Evolutionary conservation across 1,140 invertebrate genomes (phyloP).

Genomic region (Pachypsylla venusta): DNA sequence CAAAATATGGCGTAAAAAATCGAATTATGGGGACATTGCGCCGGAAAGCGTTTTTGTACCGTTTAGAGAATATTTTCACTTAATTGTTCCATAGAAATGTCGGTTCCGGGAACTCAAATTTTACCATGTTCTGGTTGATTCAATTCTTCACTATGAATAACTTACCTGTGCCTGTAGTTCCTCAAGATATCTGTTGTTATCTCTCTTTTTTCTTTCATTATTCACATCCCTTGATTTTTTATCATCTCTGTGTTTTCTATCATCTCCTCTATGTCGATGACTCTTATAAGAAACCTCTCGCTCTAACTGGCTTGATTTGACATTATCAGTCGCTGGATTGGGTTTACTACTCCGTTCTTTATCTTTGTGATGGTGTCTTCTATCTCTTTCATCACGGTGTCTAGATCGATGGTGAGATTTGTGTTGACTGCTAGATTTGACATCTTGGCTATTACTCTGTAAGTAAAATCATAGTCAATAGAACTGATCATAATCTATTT

Average conservation of each 20-base stretch:
- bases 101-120: too few species aligned
- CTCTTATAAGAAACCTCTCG: constrained; percentile 11
- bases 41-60: too few species aligned
- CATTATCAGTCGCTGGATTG: too few species aligned
- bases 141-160: too few species aligned
- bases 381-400: constrained; percentile 6
- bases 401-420: neutral
- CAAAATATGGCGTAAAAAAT: too few species aligned
- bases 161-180: constrained; percentile 1
- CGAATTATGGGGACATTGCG: too few species aligned
- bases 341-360: neutral
- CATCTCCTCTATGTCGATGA: constrained; percentile 15
- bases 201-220: constrained; percentile 13
- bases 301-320: neutral
- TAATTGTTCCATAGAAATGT: too few species aligned
- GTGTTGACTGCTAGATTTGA: constrained; percentile 16
- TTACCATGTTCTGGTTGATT: too few species aligned
- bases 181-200: constrained; percentile 10
- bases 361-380: constrained; percentile 4
- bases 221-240: constrained; percentile 9
- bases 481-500: too few species aligned
- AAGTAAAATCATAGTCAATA: too few species aligned
- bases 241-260: constrained; percentile 13
- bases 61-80: too few species aligned
- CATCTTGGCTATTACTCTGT: too few species aligned